Evolutionary conservation across 2,888 invertebrate species (phyloP).

Genomic region (Leptogaster cylindrica): DNA sequence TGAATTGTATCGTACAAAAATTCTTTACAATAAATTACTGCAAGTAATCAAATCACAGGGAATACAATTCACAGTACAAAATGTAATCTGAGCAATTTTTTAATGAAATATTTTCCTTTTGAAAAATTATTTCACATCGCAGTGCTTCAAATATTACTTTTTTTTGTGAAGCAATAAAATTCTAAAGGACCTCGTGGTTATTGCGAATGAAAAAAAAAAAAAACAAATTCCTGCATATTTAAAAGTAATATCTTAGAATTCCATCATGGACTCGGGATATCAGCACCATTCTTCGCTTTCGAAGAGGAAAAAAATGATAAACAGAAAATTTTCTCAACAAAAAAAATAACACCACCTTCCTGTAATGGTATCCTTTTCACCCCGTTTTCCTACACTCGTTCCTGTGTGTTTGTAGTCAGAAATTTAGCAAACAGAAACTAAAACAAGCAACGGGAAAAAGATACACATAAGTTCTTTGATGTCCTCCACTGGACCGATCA

Average conservation of each 20-base stretch:
- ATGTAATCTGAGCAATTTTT: constrained; percentile 2
- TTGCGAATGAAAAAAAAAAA: too few species aligned
- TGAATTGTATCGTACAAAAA: too few species aligned
- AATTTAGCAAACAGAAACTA: constrained; percentile 6
- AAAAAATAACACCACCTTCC: background rate
- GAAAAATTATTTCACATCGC: too few species aligned
- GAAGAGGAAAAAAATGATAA: background rate
- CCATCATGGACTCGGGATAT: background rate
- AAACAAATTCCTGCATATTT: background rate
- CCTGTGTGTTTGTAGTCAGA: background rate
- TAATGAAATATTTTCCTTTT: constrained; percentile 7
- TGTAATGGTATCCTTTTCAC: background rate
- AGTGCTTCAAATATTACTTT: constrained; percentile 7
- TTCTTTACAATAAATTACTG: too few species aligned
- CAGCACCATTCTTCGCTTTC: background rate
- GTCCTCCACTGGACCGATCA: constrained; percentile 36
- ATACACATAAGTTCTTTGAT: constrained; percentile 18
- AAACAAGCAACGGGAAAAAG: constrained; percentile 31
- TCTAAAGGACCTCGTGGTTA: background rate
- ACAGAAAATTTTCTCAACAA: background rate
- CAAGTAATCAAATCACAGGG: too few species aligned
- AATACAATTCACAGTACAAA: too few species aligned
- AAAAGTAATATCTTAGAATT: background rate
- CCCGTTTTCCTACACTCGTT: background rate
- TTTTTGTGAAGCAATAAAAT: background rate